These are phyloP conservation scores for Actinostola sp. DNA, from an alignment of 92 coral and sea anemone genomes.

Conservation along the genomic window DNA sequence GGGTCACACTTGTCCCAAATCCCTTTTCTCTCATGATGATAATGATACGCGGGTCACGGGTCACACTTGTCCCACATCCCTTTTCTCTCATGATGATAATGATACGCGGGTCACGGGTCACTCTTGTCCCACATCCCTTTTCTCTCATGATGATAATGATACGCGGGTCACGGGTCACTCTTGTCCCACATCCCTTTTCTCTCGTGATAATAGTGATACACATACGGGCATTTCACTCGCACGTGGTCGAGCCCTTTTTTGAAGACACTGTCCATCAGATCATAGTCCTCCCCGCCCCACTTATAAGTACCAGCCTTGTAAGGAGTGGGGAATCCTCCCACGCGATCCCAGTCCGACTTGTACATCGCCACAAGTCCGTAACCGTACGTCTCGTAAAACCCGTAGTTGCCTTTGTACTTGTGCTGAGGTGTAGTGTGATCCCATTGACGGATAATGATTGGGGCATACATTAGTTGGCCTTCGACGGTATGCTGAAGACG, in stretches of 20 bases:
- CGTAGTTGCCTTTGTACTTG: slow-evolving; percentile 37
- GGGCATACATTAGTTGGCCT: slow-evolving; percentile 70
- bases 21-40: no score
- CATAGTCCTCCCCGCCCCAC: slow-evolving; percentile 90
- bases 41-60: no score
- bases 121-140: no score
- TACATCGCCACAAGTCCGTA: slow-evolving; percentile 73
- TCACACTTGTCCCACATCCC: no score
- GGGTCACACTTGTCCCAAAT: no score
- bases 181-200: slow-evolving; percentile 38
- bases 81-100: no score
- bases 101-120: no score
- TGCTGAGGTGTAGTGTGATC: slow-evolving; percentile 51
- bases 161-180: no score
- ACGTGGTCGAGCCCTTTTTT: slow-evolving; percentile 58
- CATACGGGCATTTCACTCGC: slow-evolving; percentile 70
- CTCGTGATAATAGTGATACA: slow-evolving; percentile 63
- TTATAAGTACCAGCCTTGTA: slow-evolving; percentile 39
- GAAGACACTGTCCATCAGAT: slow-evolving; percentile 64
- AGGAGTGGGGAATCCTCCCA: slow-evolving; percentile 53
- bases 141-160: no score
- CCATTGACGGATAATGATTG: slow-evolving; percentile 59
- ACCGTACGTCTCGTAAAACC: slow-evolving; percentile 66
- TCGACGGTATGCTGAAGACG: slow-evolving; percentile 75
- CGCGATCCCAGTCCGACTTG: slow-evolving; percentile 78